Percentiles rank a stretch among this genome's conserved stretches.
phyloP scores from a whole-genome alignment of 2,888 invertebrate genomes.

The Rhaphigaster nebulosa region DNA sequence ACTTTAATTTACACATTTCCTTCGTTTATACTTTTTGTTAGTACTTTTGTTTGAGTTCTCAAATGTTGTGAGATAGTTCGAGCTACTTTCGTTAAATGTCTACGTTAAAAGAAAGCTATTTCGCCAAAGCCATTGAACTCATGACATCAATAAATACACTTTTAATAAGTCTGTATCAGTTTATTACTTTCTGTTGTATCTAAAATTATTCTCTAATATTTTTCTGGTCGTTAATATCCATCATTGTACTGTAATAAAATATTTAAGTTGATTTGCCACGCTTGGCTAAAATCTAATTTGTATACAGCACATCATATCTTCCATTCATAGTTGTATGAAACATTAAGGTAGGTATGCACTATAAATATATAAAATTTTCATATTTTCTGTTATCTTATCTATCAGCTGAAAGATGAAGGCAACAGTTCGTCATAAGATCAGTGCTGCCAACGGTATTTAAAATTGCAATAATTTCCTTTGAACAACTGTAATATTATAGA shows the following conservation, averaged over 20 bases:
- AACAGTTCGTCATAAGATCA: not conserved
- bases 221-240: too few relatives aligned
- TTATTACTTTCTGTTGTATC: not conserved
- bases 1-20: not conserved
- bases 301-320: not conserved
- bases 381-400: not conserved
- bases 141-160: not conserved
- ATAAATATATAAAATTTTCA: not conserved
- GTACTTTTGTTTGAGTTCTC: not conserved
- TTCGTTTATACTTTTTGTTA: not conserved
- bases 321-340: not conserved
- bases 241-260: too few relatives aligned
- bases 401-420: not conserved
- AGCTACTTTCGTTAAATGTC: not conserved
- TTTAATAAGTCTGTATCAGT: too few relatives aligned
- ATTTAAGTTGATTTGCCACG: too few relatives aligned
- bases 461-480: too few relatives aligned
- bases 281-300: not conserved
- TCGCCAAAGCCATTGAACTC: not conserved
- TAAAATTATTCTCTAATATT: too few relatives aligned
- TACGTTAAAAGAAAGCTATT: not conserved
- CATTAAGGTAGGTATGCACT: too few relatives aligned
- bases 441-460: too few relatives aligned
- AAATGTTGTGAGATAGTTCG: not conserved
- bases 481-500: too few relatives aligned